Base-by-base conservation (phyloP, 2,888 invertebrate genomes). In the Galerucella pusilla region DNA sequence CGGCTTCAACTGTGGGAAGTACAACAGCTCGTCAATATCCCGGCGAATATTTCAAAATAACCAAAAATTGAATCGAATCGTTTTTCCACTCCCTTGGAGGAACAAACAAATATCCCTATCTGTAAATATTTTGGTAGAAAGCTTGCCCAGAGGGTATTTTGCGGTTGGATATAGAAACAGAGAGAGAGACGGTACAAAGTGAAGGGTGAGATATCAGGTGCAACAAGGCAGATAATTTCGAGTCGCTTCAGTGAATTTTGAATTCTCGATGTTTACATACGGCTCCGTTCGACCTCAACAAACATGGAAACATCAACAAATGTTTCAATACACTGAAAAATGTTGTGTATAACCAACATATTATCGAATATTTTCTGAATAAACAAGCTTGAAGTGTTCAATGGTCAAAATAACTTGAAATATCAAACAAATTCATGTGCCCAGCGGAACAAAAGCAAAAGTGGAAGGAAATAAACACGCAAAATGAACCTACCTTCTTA, bases 221-320 rank as follows among this genome's bases (percentile, higher is more conserved):
- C 81, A 83, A 68, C 77, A 77, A 76, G 80, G 80, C 82, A 79
- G 78, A 80, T 80, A 80, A 81, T 80, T 74, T 77, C 77, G 54
- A 76, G 70, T 69, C 78, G 82, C 80, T 80, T 75, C 74, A 75
- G 73, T 80, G 80, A 77, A 77, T 81, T 80, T 79, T 75, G 75
- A 79, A 78, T 76, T 77, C 73, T 77, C 71, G 77, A 81, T 82
- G 81, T 81, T 81, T 80, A 81, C 80, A 77, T 77, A 80, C 79
- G 75, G 75, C 75, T 77, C 71, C 57, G 76, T 75, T 78, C 78
- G 75, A 78, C 79, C 78, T 72, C 75, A 81, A 81, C 81, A 81
- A 82, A 81, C 81, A 80, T 79, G 79, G 81, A 81, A 81, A 81
- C 80, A 80, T 81, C 79, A 80, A 81, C 80, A 81, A 77, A 72